Percentiles rank a stretch among this genome's conserved stretches.
These are phyloP conservation scores for Callorhinus ursinus DNA, from an alignment of 2,113 vertebrate species.

Conservation along the genomic window DNA sequence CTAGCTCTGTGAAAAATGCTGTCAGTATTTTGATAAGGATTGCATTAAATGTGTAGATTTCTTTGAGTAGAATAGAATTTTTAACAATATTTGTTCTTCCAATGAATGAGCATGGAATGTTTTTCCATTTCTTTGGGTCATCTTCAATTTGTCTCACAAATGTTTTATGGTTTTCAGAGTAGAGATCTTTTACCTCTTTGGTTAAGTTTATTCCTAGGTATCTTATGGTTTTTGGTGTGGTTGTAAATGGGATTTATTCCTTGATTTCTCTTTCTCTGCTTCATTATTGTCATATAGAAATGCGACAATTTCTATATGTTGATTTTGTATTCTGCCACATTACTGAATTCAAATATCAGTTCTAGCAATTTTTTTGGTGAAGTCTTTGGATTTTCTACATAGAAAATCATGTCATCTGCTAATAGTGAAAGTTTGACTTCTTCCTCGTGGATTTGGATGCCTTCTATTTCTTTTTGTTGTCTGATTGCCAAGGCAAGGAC, in stretches of 20 bases:
- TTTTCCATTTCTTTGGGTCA: neutral
- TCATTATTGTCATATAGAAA: neutral
- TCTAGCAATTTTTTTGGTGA: neutral
- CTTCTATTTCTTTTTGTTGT: neutral
- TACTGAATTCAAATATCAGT: neutral
- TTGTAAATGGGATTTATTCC: neutral
- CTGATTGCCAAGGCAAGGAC: neutral
- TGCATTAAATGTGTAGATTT: neutral
- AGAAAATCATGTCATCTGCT: neutral
- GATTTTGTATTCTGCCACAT: neutral
- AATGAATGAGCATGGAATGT: neutral
- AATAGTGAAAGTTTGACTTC: neutral
- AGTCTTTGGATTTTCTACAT: neutral
- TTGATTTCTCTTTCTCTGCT: neutral
- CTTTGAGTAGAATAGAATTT: neutral
- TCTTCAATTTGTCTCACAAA: neutral
- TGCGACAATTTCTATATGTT: neutral
- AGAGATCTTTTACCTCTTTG: neutral
- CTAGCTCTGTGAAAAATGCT: neutral
- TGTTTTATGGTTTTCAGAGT: neutral
- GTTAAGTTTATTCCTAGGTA: neutral
- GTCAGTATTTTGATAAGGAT: neutral
- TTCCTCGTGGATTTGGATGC: neutral
- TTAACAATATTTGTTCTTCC: neutral
- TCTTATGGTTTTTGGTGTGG: neutral